Percentiles rank a stretch among this genome's conserved stretches.
phyloP scores from a whole-genome alignment of 2,113 vertebrate genomes.

The Oreochromis niloticus region DNA sequence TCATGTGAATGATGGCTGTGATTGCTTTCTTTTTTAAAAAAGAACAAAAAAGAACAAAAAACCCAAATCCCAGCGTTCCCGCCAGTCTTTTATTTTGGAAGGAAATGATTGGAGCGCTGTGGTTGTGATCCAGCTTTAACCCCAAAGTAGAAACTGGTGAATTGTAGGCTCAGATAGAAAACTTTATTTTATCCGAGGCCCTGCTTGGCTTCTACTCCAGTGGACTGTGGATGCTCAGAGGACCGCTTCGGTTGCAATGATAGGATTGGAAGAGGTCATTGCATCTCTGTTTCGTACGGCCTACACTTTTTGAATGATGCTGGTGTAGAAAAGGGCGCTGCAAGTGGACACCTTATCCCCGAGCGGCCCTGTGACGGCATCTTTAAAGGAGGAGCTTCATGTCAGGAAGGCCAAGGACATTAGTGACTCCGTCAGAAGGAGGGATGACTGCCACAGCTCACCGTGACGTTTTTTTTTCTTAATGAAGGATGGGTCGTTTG shows the following conservation, averaged over 20 bases:
- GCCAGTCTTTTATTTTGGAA: not conserved
- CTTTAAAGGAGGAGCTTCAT: not conserved
- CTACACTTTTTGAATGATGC: not conserved
- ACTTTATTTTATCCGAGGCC: not conserved
- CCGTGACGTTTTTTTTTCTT: not conserved
- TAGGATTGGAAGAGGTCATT: not conserved
- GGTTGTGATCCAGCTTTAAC: conserved; percentile 1
- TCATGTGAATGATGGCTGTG: not conserved
- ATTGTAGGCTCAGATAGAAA: not conserved
- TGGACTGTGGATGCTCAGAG: not conserved
- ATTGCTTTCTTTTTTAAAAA: not conserved
- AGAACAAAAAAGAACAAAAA: not conserved
- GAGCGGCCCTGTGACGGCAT: not conserved
- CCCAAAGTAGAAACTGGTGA: conserved; percentile 4
- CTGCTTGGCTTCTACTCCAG: not conserved
- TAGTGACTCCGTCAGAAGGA: not conserved
- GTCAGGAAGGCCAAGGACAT: not conserved
- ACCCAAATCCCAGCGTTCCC: not conserved
- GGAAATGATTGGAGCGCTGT: not conserved
- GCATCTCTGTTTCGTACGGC: not conserved
- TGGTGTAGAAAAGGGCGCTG: not conserved
- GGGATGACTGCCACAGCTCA: conserved; percentile 3
- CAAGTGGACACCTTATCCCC: not conserved
- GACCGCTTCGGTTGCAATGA: not conserved
- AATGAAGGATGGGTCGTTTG: conserved; percentile 28